Evolutionary conservation across 1,140 invertebrate genomes (phyloP).

Genomic region (Panonychus citri): DNA sequence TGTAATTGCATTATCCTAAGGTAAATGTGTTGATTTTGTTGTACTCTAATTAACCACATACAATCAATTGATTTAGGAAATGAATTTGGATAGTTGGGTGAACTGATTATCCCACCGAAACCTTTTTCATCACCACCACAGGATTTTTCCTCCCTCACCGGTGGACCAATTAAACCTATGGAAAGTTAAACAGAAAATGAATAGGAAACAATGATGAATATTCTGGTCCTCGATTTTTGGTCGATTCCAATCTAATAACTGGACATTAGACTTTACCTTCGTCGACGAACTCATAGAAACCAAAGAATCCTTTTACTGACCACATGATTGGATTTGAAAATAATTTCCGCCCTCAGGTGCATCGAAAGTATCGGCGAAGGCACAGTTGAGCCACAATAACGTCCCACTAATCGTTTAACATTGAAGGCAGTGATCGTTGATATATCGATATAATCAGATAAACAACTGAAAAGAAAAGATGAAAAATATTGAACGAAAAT

Average conservation of each 20-base stretch:
- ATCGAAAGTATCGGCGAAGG: conserved; percentile 18
- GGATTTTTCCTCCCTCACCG: conserved; percentile 17
- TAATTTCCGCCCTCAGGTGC: conserved; percentile 20
- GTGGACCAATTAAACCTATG: conserved; percentile 14
- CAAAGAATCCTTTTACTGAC: conserved; percentile 20
- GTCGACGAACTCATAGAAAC: conserved; percentile 20
- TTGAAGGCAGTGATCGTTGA: conserved; percentile 15
- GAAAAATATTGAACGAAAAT: neutral
- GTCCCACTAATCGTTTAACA: conserved; percentile 18
- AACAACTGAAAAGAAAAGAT: conserved; percentile 13
- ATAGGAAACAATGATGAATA: neutral
- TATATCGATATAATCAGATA: conserved; percentile 20
- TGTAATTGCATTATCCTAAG: conserved; percentile 23
- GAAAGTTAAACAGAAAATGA: too few relatives aligned
- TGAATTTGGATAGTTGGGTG: conserved; percentile 24
- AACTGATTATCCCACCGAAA: conserved; percentile 23
- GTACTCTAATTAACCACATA: conserved; percentile 25
- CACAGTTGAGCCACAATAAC: conserved; percentile 18
- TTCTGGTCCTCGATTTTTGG: too few relatives aligned
- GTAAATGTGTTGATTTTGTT: conserved; percentile 21
- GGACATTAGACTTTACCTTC: conserved; percentile 18
- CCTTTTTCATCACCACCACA: conserved; percentile 23
- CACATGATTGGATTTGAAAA: conserved; percentile 21
- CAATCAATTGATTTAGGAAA: conserved; percentile 23
- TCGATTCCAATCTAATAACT: neutral